phyloP scores from a whole-genome alignment of 2,888 invertebrate genomes.

The Meteorus colon region DNA sequence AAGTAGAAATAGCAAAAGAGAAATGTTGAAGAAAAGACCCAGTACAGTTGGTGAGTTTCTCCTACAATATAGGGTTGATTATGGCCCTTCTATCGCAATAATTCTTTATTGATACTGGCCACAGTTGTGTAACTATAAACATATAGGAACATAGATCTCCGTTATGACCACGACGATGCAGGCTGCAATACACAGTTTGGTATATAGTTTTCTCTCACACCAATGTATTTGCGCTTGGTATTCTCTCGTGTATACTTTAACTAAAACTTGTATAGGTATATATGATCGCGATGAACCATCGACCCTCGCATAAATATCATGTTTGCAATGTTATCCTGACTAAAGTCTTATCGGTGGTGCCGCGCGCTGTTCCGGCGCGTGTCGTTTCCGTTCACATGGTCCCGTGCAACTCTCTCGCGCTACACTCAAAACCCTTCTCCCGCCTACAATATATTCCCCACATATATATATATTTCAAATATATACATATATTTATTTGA shows the following conservation, averaged over 20 bases:
- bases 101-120: slow-evolving; percentile 27
- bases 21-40: background rate
- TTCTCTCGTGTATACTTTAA: slow-evolving; percentile 24
- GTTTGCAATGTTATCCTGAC: slow-evolving; percentile 44
- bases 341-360: slow-evolving; percentile 33
- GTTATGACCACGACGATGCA: slow-evolving; percentile 8
- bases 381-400: slow-evolving; percentile 51
- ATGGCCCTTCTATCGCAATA: slow-evolving; percentile 26
- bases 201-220: slow-evolving; percentile 7
- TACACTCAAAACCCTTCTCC: slow-evolving; percentile 15
- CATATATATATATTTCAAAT: background rate
- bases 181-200: background rate
- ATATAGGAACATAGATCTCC: slow-evolving; percentile 13
- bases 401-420: background rate
- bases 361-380: slow-evolving; percentile 47
- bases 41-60: background rate
- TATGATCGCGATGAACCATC: slow-evolving; percentile 37
- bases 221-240: background rate
- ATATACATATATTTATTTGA: slow-evolving; percentile 33
- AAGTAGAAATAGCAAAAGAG: background rate
- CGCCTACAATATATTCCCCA: background rate
- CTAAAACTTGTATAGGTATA: slow-evolving; percentile 31
- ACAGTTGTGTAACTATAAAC: slow-evolving; percentile 11
- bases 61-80: slow-evolving; percentile 12
- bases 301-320: slow-evolving; percentile 45